Percentiles rank a stretch among this genome's conserved stretches.
phyloP scores from a whole-genome alignment of 2,113 vertebrate species.

The Trichechus manatus region DNA sequence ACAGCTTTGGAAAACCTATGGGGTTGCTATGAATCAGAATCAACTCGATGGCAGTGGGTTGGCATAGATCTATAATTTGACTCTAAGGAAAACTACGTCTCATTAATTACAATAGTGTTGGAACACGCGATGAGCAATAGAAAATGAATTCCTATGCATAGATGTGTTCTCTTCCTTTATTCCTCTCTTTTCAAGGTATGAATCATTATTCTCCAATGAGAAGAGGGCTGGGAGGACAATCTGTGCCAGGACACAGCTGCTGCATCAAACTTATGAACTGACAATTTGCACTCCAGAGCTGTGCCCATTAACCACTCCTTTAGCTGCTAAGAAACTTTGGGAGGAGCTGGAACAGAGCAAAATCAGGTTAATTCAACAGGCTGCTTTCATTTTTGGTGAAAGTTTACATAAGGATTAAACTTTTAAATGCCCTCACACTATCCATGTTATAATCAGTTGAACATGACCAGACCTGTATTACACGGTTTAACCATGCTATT shows the following conservation, averaged over 20 bases:
- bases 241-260: not conserved
- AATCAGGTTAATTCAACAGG: slow-evolving; percentile 28
- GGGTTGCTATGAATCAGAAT: too few species aligned
- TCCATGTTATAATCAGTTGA: not conserved
- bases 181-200: slow-evolving; percentile 15
- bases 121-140: not conserved
- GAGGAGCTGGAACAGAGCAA: not conserved
- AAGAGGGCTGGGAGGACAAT: not conserved
- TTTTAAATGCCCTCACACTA: slow-evolving; percentile 12
- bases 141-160: slow-evolving; percentile 4
- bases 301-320: not conserved
- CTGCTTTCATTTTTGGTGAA: slow-evolving; percentile 39
- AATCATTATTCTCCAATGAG: slow-evolving; percentile 54
- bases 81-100: not conserved
- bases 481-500: not conserved
- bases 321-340: not conserved
- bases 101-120: not conserved
- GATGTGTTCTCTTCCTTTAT: not conserved
- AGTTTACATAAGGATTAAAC: not conserved
- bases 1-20: too few species aligned
- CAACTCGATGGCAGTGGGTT: too few species aligned
- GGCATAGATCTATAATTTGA: slow-evolving; percentile 12
- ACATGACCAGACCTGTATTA: not conserved
- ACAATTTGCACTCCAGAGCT: not conserved
- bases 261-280: not conserved